Evolutionary conservation across 2,888 invertebrate species (phyloP).

Genomic region (Chrysotoxum bicinctum): DNA sequence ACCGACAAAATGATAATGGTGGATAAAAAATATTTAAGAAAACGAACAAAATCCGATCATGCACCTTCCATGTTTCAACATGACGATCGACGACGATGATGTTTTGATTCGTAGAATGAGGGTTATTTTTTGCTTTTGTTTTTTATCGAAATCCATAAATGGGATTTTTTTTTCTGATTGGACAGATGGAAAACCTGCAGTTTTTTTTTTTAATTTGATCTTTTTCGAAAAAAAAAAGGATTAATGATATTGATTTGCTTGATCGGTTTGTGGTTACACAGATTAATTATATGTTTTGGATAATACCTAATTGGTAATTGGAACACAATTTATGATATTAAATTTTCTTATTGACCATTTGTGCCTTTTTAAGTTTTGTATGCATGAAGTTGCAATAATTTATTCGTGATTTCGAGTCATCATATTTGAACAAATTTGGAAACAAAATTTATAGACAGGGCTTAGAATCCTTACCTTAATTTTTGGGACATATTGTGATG

Average conservation of each 20-base stretch:
- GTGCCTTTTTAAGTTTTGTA: too few relatives aligned
- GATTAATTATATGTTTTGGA: slow-evolving; percentile 43
- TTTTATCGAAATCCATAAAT: slow-evolving; percentile 6
- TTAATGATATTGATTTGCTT: slow-evolving; percentile 67
- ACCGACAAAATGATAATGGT: slow-evolving; percentile 68
- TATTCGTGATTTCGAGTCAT: too few relatives aligned
- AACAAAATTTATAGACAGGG: too few relatives aligned
- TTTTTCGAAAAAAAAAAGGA: slow-evolving; percentile 46
- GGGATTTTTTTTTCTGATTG: slow-evolving; percentile 7
- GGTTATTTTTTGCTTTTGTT: slow-evolving; percentile 17
- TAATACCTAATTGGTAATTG: not conserved
- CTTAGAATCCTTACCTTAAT: too few relatives aligned
- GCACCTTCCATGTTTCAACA: slow-evolving; percentile 42
- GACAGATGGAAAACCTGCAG: slow-evolving; percentile 59
- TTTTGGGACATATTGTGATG: too few relatives aligned
- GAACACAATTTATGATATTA: not conserved
- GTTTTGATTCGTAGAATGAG: slow-evolving; percentile 69
- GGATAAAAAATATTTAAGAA: slow-evolving; percentile 34
- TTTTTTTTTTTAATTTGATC: not conserved
- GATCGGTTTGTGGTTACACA: slow-evolving; percentile 56
- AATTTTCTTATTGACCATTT: too few relatives aligned
- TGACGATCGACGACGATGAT: slow-evolving; percentile 13
- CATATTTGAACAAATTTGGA: too few relatives aligned
- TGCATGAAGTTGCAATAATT: too few relatives aligned
- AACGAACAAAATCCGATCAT: slow-evolving; percentile 59